Base-by-base conservation (phyloP, 2,113 vertebrate species). In the Cisticola juncidis region DNA sequence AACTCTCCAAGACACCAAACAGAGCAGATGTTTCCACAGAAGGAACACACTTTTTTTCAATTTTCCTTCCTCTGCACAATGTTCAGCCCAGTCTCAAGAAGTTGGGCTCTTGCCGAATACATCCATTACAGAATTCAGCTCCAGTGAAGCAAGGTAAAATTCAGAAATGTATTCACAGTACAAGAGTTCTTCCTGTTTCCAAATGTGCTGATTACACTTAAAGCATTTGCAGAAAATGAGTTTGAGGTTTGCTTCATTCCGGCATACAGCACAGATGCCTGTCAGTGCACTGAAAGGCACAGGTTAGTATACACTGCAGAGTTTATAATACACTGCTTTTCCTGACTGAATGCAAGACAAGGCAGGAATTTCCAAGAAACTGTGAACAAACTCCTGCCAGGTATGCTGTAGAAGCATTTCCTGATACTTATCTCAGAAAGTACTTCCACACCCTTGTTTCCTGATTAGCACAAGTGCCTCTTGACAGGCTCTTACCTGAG, bases 341-440 rank as follows among this genome's bases (percentile, higher is more conserved):
- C n/a, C 66, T 65, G n/a, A 86, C 57, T 26, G n/a, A 88, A 33
- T 5, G 44, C 25, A 45, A 61, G 33, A 66, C 38, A 83, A 60
- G 29, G 42, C 48, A 90, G 78, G 80, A 93, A 81, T 44, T 78
- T 81, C 83, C 56, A 94, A 90, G 82, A 88, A 93, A 80, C 8
- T 2, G 5, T 64, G 83, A 82, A 62, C 48, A 42, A 71, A 80
- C 66, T 82, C 68, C 35, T 38, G 62, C 50, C 68, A 77, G 71
- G 58, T 72, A 54, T 35, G 83, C 79, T n/a, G 66, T 3, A 61
- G 62, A 24, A 93, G 36, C 40, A 8, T 51, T 91, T 94, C 86
- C 73, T 44, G 35, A 93, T 82, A 42, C 79, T 79, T 88, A 95
- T 61, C 81, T 90, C 35, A 14, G 45, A 73, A 85, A 82, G 58